phyloP scores from a whole-genome alignment of 2,113 vertebrate genomes.

The Callospermophilus lateralis region DNA sequence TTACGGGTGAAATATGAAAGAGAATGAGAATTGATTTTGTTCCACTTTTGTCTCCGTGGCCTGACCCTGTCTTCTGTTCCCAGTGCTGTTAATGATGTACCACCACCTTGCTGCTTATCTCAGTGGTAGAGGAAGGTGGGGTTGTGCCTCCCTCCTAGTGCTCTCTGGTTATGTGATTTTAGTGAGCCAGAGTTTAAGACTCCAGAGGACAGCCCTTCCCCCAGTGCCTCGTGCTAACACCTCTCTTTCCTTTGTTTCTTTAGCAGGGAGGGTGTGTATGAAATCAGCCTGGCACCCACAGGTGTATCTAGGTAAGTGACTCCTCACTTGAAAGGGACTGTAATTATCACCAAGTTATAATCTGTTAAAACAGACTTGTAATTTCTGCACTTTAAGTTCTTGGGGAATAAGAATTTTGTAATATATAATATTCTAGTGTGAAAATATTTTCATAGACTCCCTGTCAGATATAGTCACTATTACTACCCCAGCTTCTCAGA shows the following conservation, averaged over 20 bases:
- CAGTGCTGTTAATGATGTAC: not conserved
- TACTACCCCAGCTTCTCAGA: not conserved
- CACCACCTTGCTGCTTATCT: not conserved
- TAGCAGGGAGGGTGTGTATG: conserved; percentile 92
- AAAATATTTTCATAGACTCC: not conserved
- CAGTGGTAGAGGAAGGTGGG: not conserved
- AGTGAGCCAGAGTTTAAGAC: not conserved
- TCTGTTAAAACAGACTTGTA: not conserved
- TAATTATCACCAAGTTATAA: not conserved
- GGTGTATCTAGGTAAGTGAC: conserved; percentile 93
- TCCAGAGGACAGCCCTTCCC: not conserved
- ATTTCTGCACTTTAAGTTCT: not conserved
- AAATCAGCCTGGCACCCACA: conserved; percentile 92
- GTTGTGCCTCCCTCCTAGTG: not conserved
- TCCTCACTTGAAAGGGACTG: not conserved
- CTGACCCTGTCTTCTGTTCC: not conserved
- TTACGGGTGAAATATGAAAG: not conserved
- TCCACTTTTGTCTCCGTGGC: not conserved
- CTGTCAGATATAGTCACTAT: not conserved
- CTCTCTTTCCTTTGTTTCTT: conserved; percentile 64
- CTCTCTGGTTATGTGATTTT: not conserved
- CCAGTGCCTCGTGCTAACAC: conserved; percentile 39
- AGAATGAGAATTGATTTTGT: not conserved
- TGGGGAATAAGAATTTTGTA: not conserved
- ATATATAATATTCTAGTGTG: not conserved